Evolutionary conservation across 2,888 invertebrate genomes (phyloP), one percentile per base, ranked within the genome.

Genomic region (Drosophila neutralis): DNA sequence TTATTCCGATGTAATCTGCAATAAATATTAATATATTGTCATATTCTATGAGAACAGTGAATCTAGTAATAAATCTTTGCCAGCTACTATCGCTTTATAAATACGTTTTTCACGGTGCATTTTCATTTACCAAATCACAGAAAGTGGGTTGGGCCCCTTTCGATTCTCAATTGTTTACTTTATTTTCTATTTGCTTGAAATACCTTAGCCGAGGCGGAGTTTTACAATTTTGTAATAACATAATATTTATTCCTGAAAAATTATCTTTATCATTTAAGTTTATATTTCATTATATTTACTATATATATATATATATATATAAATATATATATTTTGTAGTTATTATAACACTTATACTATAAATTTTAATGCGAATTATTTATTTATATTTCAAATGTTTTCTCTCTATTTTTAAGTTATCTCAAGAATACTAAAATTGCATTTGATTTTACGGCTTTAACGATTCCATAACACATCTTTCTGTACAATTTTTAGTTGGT

Each of bases 161-260:
- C 38, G 18, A 4, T 40, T 40, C 38, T n/a, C 88, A 83, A 56
- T 29, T 29, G 29, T 27, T 24, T 24, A 24, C 24, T 24, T 24
- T 24, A 24, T 24, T 24, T 24, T 24, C 24, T 24, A 24, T 24
- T 24, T 24, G 24, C 24, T 24, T 24, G 2, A 24, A 24, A 24
- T 24, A 24, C 24, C 24, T 24, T 2, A 24, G 24, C 24, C 24
- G 24, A 24, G 24, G 24, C 24, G 24, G 24, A 24, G 24, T 24
- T 24, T 24, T 2, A 24, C 24, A 24, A 24, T 24, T 24, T 24
- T 24, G 2, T 24, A 24, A 24, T 24, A 24, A 24, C 2, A 24
- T 24, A 24, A 24, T 24, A 24, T 24, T 24, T 24, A 24, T 24
- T 24, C 24, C 24, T 24, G 24, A 24, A 24, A 24, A 24, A 24